These are phyloP conservation scores for Lycaon pictus DNA, from an alignment of 2,113 vertebrate genomes.

Conservation along the genomic window DNA sequence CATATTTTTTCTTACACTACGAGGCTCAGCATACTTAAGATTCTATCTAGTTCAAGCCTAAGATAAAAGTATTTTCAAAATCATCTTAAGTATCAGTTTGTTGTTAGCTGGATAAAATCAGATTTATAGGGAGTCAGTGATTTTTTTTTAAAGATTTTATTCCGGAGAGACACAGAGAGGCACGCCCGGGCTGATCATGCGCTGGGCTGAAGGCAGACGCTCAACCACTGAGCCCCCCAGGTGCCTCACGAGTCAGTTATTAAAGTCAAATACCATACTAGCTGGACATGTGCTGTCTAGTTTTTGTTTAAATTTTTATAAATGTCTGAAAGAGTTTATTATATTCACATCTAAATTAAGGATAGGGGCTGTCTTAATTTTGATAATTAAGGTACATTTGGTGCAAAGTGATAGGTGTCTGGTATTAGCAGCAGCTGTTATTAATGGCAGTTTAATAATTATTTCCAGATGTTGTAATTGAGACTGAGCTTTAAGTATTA, in stretches of 20 bases:
- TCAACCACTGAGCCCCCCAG: too few species aligned
- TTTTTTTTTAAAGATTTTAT: too few species aligned
- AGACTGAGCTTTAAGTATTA: neutral
- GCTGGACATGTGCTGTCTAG: neutral
- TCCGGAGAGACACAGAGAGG: too few species aligned
- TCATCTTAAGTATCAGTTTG: neutral
- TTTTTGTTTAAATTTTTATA: conserved; percentile 39
- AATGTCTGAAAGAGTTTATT: conserved; percentile 28
- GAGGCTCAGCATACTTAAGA: neutral
- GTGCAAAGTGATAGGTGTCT: neutral
- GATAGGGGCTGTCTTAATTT: neutral
- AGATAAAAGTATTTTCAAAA: neutral
- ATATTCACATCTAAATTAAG: neutral
- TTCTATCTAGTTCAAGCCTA: neutral
- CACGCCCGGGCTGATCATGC: too few species aligned
- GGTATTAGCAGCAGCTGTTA: neutral
- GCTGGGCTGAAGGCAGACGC: too few species aligned
- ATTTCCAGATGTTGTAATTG: neutral
- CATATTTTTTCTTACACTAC: neutral
- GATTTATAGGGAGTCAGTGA: neutral
- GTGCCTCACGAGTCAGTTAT: neutral
- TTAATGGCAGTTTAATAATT: conserved; percentile 16
- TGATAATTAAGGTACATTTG: neutral
- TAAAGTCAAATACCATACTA: neutral
- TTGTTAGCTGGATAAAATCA: conserved; percentile 20